Evolutionary conservation across 2,113 vertebrate species (phyloP).

Genomic region (Apteryx mantelli): DNA sequence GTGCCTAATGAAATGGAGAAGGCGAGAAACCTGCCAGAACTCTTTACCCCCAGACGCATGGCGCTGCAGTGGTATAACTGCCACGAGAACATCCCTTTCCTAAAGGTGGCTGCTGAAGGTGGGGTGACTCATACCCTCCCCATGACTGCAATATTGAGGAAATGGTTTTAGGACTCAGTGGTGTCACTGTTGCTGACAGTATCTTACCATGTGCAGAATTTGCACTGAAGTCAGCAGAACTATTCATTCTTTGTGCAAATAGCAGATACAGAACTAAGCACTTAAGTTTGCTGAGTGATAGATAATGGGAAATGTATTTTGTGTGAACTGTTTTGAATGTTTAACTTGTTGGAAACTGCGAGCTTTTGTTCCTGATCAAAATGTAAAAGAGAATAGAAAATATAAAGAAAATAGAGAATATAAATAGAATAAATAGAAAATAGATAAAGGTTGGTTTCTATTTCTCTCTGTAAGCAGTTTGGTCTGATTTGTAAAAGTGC

Average conservation of each 20-base stretch:
- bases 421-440: too few relatives aligned
- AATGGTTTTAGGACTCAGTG: background rate
- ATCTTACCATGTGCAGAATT: rapidly evolving
- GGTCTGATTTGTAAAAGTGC: background rate
- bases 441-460: background rate
- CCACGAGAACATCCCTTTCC: rapidly evolving
- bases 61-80: background rate
- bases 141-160: rapidly evolving
- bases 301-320: background rate
- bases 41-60: rapidly evolving
- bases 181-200: background rate
- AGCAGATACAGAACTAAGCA: background rate
- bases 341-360: background rate
- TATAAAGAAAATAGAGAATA: too few relatives aligned
- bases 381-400: background rate
- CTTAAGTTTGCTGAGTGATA: background rate
- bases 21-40: background rate
- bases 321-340: background rate
- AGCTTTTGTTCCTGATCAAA: background rate
- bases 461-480: background rate
- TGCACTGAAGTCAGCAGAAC: background rate
- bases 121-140: background rate
- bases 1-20: background rate
- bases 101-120: background rate
- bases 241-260: background rate